Base-by-base conservation (phyloP, 2,113 vertebrate genomes). In the Marmota flaviventris region DNA sequence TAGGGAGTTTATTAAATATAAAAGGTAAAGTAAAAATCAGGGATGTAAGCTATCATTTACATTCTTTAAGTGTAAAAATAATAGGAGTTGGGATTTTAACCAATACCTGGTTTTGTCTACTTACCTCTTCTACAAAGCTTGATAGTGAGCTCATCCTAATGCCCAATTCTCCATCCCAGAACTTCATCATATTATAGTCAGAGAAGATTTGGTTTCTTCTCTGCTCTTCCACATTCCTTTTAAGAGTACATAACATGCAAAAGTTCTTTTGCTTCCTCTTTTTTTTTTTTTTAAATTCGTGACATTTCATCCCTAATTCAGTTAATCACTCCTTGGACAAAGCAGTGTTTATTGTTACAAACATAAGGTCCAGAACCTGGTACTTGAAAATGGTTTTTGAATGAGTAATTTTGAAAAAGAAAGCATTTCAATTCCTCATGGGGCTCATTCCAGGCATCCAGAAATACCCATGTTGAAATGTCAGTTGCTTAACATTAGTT, bases 121-220 rank as follows among this genome's bases (percentile, higher is more conserved):
- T 20, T 16, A 29, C 25, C 67, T 72, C 27, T 56, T 65, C 29
- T 37, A 1, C 0, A 22, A 10, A 25, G 22, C 37, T 86, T n/a
- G 17, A 56, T 4, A 20, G 22, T 10, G 4, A 32, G 14, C 0
- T 0, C 8, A 12, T 24, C 8, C 29, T 11, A 51, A 24, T 6
- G 9, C 22, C 51, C 12, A 1, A 13, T 45, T 37, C 22, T 29
- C 8, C 2, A 9, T 22, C 37, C 73, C 53, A 10, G 6, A 51
- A 8, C 65, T 10, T 12, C 13, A n/a, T 27, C n/a, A 65, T 29
- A 1, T 58, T 6, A 56, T 4, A 8, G 16, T 22, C 32, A 24
- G 1, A 3, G 1, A 22, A 53, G 45, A 48, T 24, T 48, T 29
- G 29, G 1, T 67, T 48, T 51, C 32, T 82, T 45, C 34, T 75